Evolutionary conservation across 2,888 invertebrate genomes (phyloP).

Genomic region (Baronia brevicornis): DNA sequence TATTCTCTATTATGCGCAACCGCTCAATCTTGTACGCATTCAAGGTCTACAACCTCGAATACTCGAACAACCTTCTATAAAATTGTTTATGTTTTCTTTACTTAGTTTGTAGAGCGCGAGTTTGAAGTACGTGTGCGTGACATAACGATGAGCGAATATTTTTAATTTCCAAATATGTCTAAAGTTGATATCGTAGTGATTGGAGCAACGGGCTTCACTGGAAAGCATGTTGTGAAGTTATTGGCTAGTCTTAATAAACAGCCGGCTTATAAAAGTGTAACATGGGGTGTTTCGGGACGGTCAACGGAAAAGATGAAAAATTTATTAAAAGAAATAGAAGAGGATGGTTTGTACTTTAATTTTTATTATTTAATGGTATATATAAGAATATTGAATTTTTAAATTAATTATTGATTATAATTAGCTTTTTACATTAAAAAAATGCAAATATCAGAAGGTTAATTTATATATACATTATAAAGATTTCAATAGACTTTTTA

Average conservation of each 20-base stretch:
- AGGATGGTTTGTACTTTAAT: constrained; percentile 19
- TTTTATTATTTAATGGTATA: neutral
- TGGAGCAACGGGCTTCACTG: constrained; percentile 41
- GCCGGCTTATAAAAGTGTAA: constrained; percentile 22
- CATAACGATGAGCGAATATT: neutral
- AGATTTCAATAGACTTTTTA: too few species aligned
- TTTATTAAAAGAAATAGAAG: constrained; percentile 21
- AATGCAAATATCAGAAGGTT: too few species aligned
- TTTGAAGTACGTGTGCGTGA: neutral
- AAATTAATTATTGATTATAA: too few species aligned
- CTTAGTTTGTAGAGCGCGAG: constrained; percentile 4
- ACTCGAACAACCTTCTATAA: constrained; percentile 1
- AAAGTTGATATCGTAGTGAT: constrained; percentile 32
- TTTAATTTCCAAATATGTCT: constrained; percentile 13
- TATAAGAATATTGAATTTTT: neutral
- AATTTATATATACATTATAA: too few species aligned
- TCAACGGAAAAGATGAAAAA: constrained; percentile 44
- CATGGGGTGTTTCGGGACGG: constrained; percentile 34
- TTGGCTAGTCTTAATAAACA: constrained; percentile 23
- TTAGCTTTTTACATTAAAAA: too few species aligned
- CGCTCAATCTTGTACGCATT: constrained; percentile 4
- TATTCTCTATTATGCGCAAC: too few species aligned
- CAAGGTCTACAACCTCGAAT: constrained; percentile 5
- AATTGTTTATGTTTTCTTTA: constrained; percentile 4
- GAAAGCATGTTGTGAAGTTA: constrained; percentile 28